These are phyloP conservation scores for Amphiprion clarkii DNA, from an alignment of 2,797 vertebrate species.

Conservation along the genomic window DNA sequence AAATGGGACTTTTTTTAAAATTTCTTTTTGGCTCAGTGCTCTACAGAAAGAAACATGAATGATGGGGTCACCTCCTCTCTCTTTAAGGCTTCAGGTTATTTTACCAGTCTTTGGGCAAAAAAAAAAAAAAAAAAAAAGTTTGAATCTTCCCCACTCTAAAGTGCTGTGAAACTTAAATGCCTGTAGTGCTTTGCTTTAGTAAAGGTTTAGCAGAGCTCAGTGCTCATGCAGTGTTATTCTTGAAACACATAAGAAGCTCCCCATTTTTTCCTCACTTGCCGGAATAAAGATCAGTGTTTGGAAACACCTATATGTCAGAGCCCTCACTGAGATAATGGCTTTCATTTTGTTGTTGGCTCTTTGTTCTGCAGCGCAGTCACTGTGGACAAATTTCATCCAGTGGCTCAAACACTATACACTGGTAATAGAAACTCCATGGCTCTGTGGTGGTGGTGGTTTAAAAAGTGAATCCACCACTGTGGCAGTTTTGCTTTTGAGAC, in stretches of 20 bases:
- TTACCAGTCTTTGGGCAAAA: conserved; percentile 44
- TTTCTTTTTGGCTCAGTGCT: conserved; percentile 40
- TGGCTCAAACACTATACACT: conserved; percentile 53
- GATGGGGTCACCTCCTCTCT: conserved; percentile 36
- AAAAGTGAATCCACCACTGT: conserved; percentile 54
- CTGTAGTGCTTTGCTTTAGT: conserved; percentile 43
- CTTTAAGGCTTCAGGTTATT: conserved; percentile 53
- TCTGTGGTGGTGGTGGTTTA: conserved; percentile 36
- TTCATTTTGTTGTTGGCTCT: conserved; percentile 64
- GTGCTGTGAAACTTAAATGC: conserved; percentile 52
- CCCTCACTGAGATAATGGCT: conserved; percentile 56
- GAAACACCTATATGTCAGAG: conserved; percentile 60
- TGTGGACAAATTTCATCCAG: conserved; percentile 48
- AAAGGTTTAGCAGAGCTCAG: conserved; percentile 54
- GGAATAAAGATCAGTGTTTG: conserved; percentile 59
- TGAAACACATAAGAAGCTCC: conserved; percentile 64
- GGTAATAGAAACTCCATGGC: conserved; percentile 36
- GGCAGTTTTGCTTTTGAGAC: conserved; percentile 60
- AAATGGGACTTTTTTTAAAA: conserved; percentile 21
- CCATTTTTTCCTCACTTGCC: conserved; percentile 51
- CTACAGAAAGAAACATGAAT: conserved; percentile 45
- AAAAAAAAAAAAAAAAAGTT: conserved; percentile 29
- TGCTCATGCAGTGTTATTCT: conserved; percentile 48
- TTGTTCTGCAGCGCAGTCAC: conserved; percentile 62
- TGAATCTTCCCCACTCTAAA: conserved; percentile 49